Conservation (phyloP, 1,140 invertebrate species). For the Monochamus saltuarius region DNA sequence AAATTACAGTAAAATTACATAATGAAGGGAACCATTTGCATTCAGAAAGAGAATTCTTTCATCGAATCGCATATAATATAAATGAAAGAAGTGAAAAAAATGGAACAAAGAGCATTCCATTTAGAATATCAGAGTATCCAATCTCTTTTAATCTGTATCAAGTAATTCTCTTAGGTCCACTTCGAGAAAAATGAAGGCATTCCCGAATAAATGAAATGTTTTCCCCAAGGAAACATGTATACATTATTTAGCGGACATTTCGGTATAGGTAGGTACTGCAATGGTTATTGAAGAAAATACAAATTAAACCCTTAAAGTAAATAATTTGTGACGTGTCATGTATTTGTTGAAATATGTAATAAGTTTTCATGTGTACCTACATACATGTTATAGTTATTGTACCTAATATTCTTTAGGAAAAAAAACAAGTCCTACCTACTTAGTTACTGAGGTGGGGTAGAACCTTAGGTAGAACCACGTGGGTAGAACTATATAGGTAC, state of each 20-base stretch:
- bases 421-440: too few relatives aligned
- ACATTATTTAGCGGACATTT: slow-evolving; percentile 46
- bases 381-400: too few relatives aligned
- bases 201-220: slow-evolving; percentile 50
- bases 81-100: slow-evolving; percentile 36
- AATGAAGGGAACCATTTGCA: too few relatives aligned
- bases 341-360: too few relatives aligned
- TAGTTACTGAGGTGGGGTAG: too few relatives aligned
- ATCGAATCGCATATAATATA: slow-evolving; percentile 37
- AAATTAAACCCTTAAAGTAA: slow-evolving; percentile 6
- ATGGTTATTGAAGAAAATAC: slow-evolving; percentile 25
- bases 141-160: slow-evolving; percentile 51
- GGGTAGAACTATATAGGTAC: too few relatives aligned
- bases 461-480: too few relatives aligned
- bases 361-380: too few relatives aligned
- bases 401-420: too few relatives aligned
- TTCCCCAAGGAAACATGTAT: slow-evolving; percentile 41
- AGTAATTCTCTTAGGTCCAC: slow-evolving; percentile 47
- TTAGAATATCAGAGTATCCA: slow-evolving; percentile 48
- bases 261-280: slow-evolving; percentile 27
- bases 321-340: too few relatives aligned
- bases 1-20: too few relatives aligned
- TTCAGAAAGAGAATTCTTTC: slow-evolving; percentile 11
- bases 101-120: slow-evolving; percentile 42
- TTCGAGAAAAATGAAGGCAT: slow-evolving; percentile 49